Percentiles rank a stretch among this genome's conserved stretches.
phyloP scores from a whole-genome alignment of 1,140 invertebrate genomes.

The Drosophila chauvacae region DNA sequence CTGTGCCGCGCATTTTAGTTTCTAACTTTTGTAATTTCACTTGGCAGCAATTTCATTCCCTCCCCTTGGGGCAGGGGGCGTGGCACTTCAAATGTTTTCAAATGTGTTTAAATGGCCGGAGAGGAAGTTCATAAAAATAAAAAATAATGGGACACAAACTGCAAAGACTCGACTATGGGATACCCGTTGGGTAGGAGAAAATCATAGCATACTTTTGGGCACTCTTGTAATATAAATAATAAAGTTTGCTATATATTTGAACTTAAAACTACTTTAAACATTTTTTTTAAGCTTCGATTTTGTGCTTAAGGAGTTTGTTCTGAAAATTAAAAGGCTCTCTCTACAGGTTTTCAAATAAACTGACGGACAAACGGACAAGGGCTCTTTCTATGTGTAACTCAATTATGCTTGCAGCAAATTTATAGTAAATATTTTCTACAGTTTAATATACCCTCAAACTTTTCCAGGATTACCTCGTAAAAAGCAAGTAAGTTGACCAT shows the following conservation, averaged over 20 bases:
- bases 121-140: constrained; percentile 23
- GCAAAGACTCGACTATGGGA: not conserved
- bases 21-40: constrained; percentile 39
- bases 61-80: constrained; percentile 3
- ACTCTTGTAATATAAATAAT: not conserved
- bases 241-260: too few relatives aligned
- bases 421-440: not conserved
- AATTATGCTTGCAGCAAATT: not conserved
- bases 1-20: not conserved
- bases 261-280: too few relatives aligned
- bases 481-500: constrained; percentile 39
- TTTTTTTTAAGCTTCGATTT: not conserved
- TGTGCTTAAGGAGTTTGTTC: too few relatives aligned
- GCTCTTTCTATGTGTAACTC: too few relatives aligned
- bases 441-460: not conserved
- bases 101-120: constrained; percentile 21
- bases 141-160: not conserved
- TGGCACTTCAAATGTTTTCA: constrained; percentile 30
- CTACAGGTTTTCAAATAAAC: not conserved
- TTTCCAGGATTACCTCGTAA: not conserved
- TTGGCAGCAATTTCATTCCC: constrained; percentile 43
- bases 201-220: not conserved
- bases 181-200: not conserved
- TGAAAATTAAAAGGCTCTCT: too few relatives aligned
- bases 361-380: not conserved